Percentiles rank a stretch among this genome's conserved stretches.
Evolutionary conservation across 2,888 invertebrate genomes (phyloP).

Genomic region (Cremastobaeus sp.): DNA sequence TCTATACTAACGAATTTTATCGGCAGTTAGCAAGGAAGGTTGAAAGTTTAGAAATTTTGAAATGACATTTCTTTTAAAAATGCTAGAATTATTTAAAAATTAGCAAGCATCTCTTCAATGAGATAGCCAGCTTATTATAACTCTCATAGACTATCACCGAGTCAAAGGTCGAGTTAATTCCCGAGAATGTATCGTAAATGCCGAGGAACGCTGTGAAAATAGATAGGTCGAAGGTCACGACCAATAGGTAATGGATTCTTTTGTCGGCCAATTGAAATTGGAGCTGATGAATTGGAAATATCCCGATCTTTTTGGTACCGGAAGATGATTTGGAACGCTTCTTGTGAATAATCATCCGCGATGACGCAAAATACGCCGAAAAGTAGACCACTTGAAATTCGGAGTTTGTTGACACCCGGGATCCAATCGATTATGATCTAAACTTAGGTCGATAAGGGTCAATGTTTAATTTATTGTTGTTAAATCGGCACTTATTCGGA

Average conservation of each 20-base stretch:
- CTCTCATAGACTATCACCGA: slow-evolving; percentile 71
- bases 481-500: too few species aligned
- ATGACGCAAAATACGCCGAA: slow-evolving; percentile 5
- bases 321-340: not conserved
- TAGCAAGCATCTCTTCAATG: too few species aligned
- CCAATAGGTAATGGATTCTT: slow-evolving; percentile 37
- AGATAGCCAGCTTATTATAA: slow-evolving; percentile 25
- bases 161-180: slow-evolving; percentile 72
- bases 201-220: slow-evolving; percentile 44
- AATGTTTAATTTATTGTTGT: slow-evolving; percentile 22
- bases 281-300: slow-evolving; percentile 24
- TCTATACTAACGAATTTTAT: too few species aligned
- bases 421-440: not conserved
- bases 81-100: too few species aligned
- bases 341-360: not conserved
- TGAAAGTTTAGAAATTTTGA: too few species aligned
- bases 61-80: too few species aligned
- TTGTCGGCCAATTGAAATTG: slow-evolving; percentile 13
- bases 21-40: too few species aligned
- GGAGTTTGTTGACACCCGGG: slow-evolving; percentile 16
- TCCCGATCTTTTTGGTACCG: slow-evolving; percentile 2
- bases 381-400: slow-evolving; percentile 20
- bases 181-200: slow-evolving; percentile 49
- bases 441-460: slow-evolving; percentile 22
- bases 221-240: slow-evolving; percentile 46